Percentiles rank a stretch among this genome's conserved stretches.
Conservation (phyloP, 2,113 vertebrate genomes). For the Halcyon malimbica region DNA sequence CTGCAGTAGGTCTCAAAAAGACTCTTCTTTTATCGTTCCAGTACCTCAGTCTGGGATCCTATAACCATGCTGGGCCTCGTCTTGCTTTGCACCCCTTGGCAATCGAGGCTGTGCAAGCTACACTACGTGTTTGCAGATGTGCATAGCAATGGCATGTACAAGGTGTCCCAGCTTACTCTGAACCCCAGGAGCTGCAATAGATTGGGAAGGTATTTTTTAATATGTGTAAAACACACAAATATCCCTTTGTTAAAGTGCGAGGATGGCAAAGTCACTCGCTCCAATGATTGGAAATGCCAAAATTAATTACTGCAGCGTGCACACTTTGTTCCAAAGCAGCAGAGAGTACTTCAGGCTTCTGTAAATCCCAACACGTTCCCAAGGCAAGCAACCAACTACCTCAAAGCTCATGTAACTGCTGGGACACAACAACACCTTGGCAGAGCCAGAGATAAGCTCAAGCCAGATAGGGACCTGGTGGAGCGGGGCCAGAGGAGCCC, state of each 20-base stretch:
- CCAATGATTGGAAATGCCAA: background rate
- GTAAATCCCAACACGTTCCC: background rate
- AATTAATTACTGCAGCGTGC: background rate
- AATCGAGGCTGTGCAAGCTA: conserved; percentile 1
- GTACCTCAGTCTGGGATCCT: background rate
- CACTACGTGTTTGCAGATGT: background rate
- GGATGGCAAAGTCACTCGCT: background rate
- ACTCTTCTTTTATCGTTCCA: background rate
- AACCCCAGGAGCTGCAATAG: background rate
- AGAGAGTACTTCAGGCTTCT: background rate
- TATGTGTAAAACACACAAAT: background rate
- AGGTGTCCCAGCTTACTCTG: background rate
- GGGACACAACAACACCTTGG: background rate
- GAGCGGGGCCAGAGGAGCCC: too few relatives aligned
- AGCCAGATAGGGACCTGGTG: too few relatives aligned
- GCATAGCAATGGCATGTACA: background rate
- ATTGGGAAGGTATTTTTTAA: background rate
- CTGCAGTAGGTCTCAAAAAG: background rate
- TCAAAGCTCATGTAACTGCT: background rate
- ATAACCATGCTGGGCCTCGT: background rate
- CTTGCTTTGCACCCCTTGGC: background rate
- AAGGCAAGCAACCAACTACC: background rate
- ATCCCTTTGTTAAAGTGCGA: background rate
- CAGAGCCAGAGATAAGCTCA: background rate
- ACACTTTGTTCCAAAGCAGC: background rate